Conservation (phyloP, 2,888 invertebrate species). For the Chrysolina americana region DNA sequence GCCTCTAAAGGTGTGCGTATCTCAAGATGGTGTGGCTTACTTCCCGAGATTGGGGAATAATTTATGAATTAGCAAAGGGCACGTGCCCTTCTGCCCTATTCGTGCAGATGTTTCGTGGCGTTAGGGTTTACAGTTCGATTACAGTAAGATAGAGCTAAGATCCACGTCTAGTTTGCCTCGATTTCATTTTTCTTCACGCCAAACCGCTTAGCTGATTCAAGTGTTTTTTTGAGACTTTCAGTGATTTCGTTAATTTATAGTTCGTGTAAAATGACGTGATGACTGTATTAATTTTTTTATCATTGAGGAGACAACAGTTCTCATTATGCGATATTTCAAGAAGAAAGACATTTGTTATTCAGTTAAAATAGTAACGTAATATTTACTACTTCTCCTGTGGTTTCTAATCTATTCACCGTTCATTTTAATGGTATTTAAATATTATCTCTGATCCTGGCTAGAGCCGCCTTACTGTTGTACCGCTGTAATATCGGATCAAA, state of each 20-base stretch:
- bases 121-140: conserved; percentile 31
- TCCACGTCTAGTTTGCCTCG: neutral
- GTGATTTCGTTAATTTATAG: too few relatives aligned
- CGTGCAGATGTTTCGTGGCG: conserved; percentile 42
- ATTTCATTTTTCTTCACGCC: neutral
- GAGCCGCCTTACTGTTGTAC: conserved; percentile 15
- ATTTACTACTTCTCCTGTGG: too few relatives aligned
- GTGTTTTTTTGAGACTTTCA: too few relatives aligned
- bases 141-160: conserved; percentile 20
- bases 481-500: conserved; percentile 35
- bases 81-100: conserved; percentile 41
- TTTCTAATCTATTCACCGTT: too few relatives aligned
- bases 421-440: too few relatives aligned
- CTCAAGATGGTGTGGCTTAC: conserved; percentile 35
- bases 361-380: too few relatives aligned
- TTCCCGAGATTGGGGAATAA: conserved; percentile 27
- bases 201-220: neutral
- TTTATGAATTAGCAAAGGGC: conserved; percentile 36
- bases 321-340: too few relatives aligned
- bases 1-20: conserved; percentile 21
- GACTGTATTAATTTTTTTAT: too few relatives aligned
- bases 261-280: too few relatives aligned
- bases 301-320: too few relatives aligned
- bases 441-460: neutral
- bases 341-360: too few relatives aligned